phyloP scores from a whole-genome alignment of 2,113 vertebrate species.

The Todiramphus saurophagus region DNA sequence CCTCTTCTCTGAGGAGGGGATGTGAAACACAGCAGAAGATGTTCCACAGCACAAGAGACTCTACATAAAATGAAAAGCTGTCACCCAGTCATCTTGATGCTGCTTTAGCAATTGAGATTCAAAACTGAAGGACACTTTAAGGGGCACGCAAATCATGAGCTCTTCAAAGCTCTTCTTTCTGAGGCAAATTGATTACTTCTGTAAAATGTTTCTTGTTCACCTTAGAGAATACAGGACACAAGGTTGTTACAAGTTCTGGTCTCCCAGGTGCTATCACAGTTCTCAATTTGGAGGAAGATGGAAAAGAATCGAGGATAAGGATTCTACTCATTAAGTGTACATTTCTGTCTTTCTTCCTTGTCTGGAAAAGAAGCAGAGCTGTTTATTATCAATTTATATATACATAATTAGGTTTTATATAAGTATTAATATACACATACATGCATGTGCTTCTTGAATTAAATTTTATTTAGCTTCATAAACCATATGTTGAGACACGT shows the following conservation, averaged over 20 bases:
- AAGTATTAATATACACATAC: not conserved
- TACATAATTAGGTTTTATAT: not conserved
- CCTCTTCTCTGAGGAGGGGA: not conserved
- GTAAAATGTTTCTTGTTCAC: not conserved
- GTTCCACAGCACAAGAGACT: not conserved
- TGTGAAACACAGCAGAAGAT: not conserved
- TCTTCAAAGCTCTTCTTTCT: not conserved
- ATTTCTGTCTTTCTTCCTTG: not conserved
- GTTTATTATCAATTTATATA: not conserved
- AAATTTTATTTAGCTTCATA: not conserved
- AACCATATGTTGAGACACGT: accelerated
- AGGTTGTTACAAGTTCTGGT: not conserved
- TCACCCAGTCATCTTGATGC: not conserved
- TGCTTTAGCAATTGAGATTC: not conserved
- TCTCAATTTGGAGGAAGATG: not conserved
- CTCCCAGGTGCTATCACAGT: not conserved
- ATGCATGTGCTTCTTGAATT: not conserved
- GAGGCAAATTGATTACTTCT: not conserved
- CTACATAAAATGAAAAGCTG: not conserved
- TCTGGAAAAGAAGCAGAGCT: not conserved
- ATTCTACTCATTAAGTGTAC: not conserved
- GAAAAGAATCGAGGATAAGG: not conserved
- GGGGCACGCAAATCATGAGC: not conserved
- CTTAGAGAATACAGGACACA: not conserved
- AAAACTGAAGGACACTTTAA: not conserved